Evolutionary conservation across 2,888 invertebrate genomes (phyloP).

Genomic region (Synergus itoensis): DNA sequence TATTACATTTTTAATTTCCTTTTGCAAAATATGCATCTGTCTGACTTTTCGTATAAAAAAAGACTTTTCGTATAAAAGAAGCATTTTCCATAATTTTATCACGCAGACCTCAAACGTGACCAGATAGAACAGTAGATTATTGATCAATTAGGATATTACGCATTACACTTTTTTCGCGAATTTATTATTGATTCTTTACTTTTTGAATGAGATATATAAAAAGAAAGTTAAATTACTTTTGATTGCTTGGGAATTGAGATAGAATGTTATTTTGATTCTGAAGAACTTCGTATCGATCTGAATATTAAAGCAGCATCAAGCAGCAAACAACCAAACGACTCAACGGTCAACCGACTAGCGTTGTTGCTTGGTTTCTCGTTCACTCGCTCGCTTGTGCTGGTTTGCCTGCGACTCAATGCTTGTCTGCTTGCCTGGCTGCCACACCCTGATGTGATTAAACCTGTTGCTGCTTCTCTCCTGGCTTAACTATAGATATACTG

Average conservation of each 20-base stretch:
- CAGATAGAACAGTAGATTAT: no score
- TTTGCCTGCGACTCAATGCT: slow-evolving; percentile 11
- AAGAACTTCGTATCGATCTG: slow-evolving; percentile 64
- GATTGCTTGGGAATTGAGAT: background rate
- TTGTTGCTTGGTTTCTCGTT: slow-evolving; percentile 10
- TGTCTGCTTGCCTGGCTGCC: slow-evolving; percentile 67
- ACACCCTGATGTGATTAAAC: slow-evolving; percentile 75
- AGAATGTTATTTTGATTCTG: background rate
- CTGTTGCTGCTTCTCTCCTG: slow-evolving; percentile 73
- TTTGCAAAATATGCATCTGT: background rate
- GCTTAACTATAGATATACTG: slow-evolving; percentile 55
- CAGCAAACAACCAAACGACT: slow-evolving; percentile 61
- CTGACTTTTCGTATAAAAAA: background rate
- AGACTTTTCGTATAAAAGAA: no score
- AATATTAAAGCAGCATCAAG: slow-evolving; percentile 55
- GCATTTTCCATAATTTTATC: no score
- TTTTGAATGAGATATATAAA: background rate
- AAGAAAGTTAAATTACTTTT: background rate
- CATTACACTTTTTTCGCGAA: no score
- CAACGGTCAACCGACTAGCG: slow-evolving; percentile 51
- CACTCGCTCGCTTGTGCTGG: slow-evolving; percentile 48
- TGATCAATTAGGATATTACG: no score
- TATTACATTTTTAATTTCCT: background rate
- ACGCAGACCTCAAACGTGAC: no score
- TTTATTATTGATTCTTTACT: no score